These are phyloP conservation scores for Rhagonycha lutea DNA, from an alignment of 2,888 invertebrate species.

Conservation along the genomic window DNA sequence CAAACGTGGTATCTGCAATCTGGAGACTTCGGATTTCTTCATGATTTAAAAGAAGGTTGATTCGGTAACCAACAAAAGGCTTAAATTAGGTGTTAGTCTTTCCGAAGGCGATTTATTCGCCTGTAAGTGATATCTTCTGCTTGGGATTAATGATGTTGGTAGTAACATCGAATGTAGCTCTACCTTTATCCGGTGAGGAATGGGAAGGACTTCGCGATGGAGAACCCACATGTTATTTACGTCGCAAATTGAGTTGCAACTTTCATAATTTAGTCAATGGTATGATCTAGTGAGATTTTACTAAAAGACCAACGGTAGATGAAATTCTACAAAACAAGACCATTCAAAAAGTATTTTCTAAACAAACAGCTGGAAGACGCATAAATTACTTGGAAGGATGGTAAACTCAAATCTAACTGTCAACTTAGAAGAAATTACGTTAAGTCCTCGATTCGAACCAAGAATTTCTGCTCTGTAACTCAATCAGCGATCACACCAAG, in stretches of 20 bases:
- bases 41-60: constrained; percentile 61
- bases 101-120: constrained; percentile 63
- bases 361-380: neutral
- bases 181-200: constrained; percentile 68
- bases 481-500: no score
- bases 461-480: no score
- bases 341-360: neutral
- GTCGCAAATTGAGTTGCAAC: neutral
- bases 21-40: constrained; percentile 76
- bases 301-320: neutral
- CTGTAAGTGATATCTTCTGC: constrained; percentile 75
- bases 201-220: constrained; percentile 67
- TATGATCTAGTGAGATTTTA: neutral
- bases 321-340: neutral
- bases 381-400: neutral
- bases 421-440: no score
- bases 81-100: constrained; percentile 51
- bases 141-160: constrained; percentile 75
- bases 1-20: constrained; percentile 67
- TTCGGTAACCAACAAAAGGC: neutral
- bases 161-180: constrained; percentile 68
- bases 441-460: no score
- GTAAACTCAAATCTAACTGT: no score
- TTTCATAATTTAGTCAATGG: neutral
- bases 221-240: neutral